Evolutionary conservation across 2,797 vertebrate genomes (phyloP).

Genomic region (Channallabes apus): DNA sequence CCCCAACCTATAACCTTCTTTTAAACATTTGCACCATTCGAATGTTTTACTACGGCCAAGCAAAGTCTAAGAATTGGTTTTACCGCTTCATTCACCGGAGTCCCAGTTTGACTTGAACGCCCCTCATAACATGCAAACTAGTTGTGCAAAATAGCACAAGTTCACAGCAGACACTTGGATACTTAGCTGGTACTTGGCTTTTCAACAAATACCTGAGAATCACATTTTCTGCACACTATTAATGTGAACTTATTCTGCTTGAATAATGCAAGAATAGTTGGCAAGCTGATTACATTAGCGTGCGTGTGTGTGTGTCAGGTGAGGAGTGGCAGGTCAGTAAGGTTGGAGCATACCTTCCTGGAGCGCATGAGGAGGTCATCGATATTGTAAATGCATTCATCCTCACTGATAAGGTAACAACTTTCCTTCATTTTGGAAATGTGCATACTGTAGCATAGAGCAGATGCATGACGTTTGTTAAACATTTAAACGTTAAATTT

Average conservation of each 20-base stretch:
- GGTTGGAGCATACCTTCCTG: slow-evolving; percentile 87
- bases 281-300: neutral
- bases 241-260: neutral
- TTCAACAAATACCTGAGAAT: neutral
- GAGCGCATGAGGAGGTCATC: slow-evolving; percentile 86
- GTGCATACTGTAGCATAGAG: too few relatives aligned
- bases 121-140: too few relatives aligned
- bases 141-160: neutral
- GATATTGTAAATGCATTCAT: slow-evolving; percentile 86
- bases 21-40: too few relatives aligned
- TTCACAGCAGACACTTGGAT: neutral
- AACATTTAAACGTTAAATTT: neutral
- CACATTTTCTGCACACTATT: neutral
- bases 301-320: slow-evolving; percentile 65
- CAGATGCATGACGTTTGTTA: neutral
- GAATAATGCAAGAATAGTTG: neutral
- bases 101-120: too few relatives aligned
- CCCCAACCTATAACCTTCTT: too few relatives aligned
- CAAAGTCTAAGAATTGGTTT: too few relatives aligned
- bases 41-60: too few relatives aligned
- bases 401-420: slow-evolving; percentile 86
- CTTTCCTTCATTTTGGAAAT: neutral
- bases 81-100: too few relatives aligned
- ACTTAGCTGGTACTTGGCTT: neutral
- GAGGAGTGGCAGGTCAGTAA: slow-evolving; percentile 91